Percentiles rank a stretch among this genome's conserved stretches.
These are phyloP conservation scores for Oncorhynchus gorbuscha DNA, from an alignment of 2,113 vertebrate genomes.

Conservation along the genomic window DNA sequence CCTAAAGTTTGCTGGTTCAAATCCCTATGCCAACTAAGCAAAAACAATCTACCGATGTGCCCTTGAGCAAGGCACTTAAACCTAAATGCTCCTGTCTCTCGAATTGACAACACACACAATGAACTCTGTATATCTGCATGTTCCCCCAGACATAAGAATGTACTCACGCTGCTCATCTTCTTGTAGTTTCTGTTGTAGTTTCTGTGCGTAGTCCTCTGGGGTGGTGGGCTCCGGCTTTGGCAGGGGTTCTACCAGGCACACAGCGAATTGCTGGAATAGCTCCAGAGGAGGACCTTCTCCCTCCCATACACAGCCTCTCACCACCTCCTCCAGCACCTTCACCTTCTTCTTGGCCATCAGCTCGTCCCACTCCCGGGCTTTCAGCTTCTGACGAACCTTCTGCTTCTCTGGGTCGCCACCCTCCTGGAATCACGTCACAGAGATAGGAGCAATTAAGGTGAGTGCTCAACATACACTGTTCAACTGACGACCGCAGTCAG, in stretches of 20 bases:
- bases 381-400: conserved; percentile 88
- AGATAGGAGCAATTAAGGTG: too few relatives aligned
- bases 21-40: too few relatives aligned
- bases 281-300: conserved; percentile 45
- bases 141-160: too few relatives aligned
- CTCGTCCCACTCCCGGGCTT: conserved; percentile 96
- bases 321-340: conserved; percentile 82
- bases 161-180: conserved; percentile 85
- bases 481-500: too few relatives aligned
- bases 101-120: background rate
- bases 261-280: conserved; percentile 78
- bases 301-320: conserved; percentile 87
- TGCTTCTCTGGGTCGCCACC: conserved; percentile 87
- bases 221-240: conserved; percentile 73
- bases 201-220: conserved; percentile 71
- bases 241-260: conserved; percentile 75
- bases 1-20: too few relatives aligned
- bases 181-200: conserved; percentile 44
- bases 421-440: conserved; percentile 70
- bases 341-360: conserved; percentile 89
- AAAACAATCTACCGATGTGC: too few relatives aligned
- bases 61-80: too few relatives aligned
- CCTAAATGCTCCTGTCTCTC: too few relatives aligned
- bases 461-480: too few relatives aligned
- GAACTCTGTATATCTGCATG: background rate